phyloP scores from a whole-genome alignment of 2,797 vertebrate genomes.

The Leptoclinus maculatus region DNA sequence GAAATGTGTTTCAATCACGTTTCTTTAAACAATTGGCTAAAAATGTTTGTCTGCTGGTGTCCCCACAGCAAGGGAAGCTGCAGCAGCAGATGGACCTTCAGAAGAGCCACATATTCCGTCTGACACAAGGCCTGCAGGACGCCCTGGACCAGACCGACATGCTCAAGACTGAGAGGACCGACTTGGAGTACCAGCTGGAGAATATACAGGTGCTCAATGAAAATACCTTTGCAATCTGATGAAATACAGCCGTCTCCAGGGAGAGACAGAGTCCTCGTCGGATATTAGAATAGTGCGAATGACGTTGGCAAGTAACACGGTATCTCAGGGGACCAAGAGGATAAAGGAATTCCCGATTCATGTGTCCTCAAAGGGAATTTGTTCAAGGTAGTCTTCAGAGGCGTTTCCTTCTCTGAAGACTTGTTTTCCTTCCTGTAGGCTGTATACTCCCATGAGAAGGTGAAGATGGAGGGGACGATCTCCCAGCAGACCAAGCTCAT shows the following conservation, averaged over 20 bases:
- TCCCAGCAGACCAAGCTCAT: constrained; percentile 99
- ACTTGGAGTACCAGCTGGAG: constrained; percentile 93
- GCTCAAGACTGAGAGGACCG: constrained; percentile 96
- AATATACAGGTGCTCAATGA: constrained; percentile 82
- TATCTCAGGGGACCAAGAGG: constrained; percentile 11
- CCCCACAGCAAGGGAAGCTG: constrained; percentile 93
- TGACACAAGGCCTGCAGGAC: constrained; percentile 97
- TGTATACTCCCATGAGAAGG: constrained; percentile 98
- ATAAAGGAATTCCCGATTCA: constrained; percentile 27
- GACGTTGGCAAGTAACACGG: constrained; percentile 37
- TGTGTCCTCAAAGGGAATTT: constrained; percentile 33
- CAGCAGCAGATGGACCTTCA: constrained; percentile 99
- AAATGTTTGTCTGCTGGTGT: constrained; percentile 25
- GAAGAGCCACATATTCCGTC: constrained; percentile 97
- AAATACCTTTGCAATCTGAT: constrained; percentile 8
- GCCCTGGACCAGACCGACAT: constrained; percentile 97
- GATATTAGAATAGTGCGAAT: constrained; percentile 27
- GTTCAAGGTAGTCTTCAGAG: constrained; percentile 37
- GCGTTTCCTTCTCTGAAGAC: constrained; percentile 43
- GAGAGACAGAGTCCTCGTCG: constrained; percentile 28
- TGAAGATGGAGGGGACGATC: constrained; percentile 99
- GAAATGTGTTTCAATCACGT: neutral
- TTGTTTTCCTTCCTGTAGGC: constrained; percentile 83
- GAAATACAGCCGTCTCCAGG: constrained; percentile 10
- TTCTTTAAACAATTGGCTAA: neutral